Conservation (phyloP, 2,797 vertebrate species). For the Danio jaintianensis region DNA sequence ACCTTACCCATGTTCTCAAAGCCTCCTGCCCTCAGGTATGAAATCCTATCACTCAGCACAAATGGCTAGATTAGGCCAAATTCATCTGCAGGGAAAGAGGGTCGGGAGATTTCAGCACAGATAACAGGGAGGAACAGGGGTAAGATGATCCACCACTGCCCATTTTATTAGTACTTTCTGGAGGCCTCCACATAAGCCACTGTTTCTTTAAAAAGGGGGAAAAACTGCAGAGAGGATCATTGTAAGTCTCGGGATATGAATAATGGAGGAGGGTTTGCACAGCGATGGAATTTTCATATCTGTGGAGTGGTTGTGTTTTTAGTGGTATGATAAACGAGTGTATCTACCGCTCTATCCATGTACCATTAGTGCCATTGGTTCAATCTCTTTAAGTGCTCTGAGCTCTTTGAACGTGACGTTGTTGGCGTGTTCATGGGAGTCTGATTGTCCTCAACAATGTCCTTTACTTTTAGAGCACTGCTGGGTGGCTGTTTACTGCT, state of each 20-base stretch:
- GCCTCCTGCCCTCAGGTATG: conserved; percentile 78
- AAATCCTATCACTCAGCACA: conserved; percentile 79
- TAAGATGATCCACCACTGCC: conserved; percentile 49
- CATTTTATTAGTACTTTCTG: conserved; percentile 45
- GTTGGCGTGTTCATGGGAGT: conserved; percentile 67
- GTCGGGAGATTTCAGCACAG: conserved; percentile 56
- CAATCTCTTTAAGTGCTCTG: conserved; percentile 76
- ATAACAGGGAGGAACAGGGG: conserved; percentile 54
- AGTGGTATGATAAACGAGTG: conserved; percentile 64
- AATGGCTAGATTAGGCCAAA: conserved; percentile 78
- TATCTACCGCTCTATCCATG: conserved; percentile 62
- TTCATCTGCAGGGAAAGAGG: conserved; percentile 62
- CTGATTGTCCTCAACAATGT: conserved; percentile 19
- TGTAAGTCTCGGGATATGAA: conserved; percentile 39
- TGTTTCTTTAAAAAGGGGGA: conserved; percentile 13
- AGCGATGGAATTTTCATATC: conserved; percentile 61
- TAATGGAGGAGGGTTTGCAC: conserved; percentile 53
- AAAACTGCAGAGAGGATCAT: conserved; percentile 33
- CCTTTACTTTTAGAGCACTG: background rate
- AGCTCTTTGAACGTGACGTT: conserved; percentile 69
- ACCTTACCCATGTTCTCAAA: conserved; percentile 73
- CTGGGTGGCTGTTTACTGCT: conserved; percentile 3
- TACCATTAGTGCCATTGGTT: conserved; percentile 52
- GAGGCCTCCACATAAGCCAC: conserved; percentile 24
- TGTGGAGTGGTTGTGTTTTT: conserved; percentile 63